Evolutionary conservation across 1,140 invertebrate genomes (phyloP), one percentile per base, ranked within the genome.

Genomic region (Saccostrea cuccullata): DNA sequence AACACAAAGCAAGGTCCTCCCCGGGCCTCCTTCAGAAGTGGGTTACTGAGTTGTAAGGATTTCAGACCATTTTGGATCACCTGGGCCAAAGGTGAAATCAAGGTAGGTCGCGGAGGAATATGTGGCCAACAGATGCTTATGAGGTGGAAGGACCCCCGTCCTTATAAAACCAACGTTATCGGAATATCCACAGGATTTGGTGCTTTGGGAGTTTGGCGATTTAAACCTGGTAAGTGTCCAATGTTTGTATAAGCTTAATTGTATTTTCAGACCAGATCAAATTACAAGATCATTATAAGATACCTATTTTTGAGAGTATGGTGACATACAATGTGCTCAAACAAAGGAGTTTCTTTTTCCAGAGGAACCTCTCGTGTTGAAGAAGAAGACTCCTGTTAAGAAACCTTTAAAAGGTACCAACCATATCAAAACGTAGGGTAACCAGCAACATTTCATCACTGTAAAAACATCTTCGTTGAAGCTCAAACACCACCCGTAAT

Each of bases 111-210:
- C 6, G 92, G 92, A 60, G 83, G 55, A 58, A 88, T 83, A 26
- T 87, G 91, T 1, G 88, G 84, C 1, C 64, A 91, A 58, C 56
- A 89, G 17, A 82, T 67, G 67, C 89, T 92, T 40, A 84, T 92
- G 87, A 55, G 58, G 12, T 91, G 90, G 90, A 82, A 90, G 17
- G 91, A 92, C 58, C 88, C 82, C 2, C 23, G 86, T 47, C 91
- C 91, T 26, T 86, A 91, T 47, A 23, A 84, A 20, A 87, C 91
- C 23, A 89, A 89, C 30, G 90, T 89, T 58, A 64, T 92, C 13
- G 91, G 86, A 12, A 87, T 92, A 55, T 73, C 90, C 9, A 92
- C 91, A 20, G 92, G 92, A 1, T 92, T 87, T 77, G 91, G 91
- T 0, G 70, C 92, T 6, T 89, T 82, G 13, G 92, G 92, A 36